phyloP scores from a whole-genome alignment of 2,797 vertebrate species.

The Notamacropus eugenii region DNA sequence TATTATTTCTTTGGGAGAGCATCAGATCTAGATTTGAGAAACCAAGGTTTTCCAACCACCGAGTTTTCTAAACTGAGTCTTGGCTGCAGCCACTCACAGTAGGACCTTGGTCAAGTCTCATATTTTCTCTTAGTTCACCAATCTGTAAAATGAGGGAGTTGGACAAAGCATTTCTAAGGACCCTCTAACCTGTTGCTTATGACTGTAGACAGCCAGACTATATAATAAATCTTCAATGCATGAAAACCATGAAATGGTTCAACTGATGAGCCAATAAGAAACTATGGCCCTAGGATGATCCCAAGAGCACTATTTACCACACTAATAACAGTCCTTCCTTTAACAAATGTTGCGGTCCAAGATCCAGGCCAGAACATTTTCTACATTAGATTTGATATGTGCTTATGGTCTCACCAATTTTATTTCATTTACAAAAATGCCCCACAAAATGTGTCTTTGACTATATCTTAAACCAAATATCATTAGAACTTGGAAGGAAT shows the following conservation, averaged over 20 bases:
- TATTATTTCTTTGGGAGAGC: neutral
- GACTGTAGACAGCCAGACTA: neutral
- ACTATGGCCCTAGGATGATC: constrained; percentile 57
- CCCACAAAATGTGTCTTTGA: neutral
- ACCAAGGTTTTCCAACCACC: neutral
- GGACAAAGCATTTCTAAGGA: neutral
- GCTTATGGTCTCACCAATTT: constrained; percentile 40
- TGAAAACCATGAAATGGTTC: constrained; percentile 35
- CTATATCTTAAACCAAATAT: constrained; percentile 31
- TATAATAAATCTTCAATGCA: constrained; percentile 4
- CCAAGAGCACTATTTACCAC: constrained; percentile 52
- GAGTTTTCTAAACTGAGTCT: neutral
- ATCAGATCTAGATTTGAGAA: neutral
- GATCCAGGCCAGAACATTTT: constrained; percentile 62
- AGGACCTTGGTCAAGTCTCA: neutral
- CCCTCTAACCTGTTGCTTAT: neutral
- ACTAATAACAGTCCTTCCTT: constrained; percentile 61
- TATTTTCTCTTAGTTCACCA: neutral
- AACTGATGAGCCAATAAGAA: constrained; percentile 57
- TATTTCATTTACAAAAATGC: constrained; percentile 19
- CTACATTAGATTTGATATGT: constrained; percentile 23
- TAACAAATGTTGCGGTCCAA: constrained; percentile 34
- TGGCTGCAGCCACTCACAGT: neutral
- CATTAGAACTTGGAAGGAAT: constrained; percentile 60
- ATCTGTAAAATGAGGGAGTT: neutral